Percentiles rank a stretch among this genome's conserved stretches.
Evolutionary conservation across 2,888 invertebrate genomes (phyloP).

Genomic region (Nemapogon koenigi): DNA sequence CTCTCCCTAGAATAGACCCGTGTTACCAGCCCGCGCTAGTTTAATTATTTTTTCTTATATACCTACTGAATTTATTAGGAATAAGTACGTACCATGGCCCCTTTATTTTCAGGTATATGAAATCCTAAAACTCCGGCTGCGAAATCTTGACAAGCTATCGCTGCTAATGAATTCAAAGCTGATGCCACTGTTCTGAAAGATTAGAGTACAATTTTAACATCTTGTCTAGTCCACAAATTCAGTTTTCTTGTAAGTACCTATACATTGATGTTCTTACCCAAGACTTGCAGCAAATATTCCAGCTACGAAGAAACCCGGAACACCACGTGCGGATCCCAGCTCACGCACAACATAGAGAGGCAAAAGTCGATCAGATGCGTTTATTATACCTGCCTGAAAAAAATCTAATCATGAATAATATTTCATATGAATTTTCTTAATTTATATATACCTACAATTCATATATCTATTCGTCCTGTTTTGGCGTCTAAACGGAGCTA

Average conservation of each 20-base stretch:
- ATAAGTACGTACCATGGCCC: conserved; percentile 76
- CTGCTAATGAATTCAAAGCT: conserved; percentile 92
- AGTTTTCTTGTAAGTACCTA: no score
- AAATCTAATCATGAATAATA: conserved; percentile 1
- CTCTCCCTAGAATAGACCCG: no score
- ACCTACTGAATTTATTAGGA: no score
- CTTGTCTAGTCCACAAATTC: background rate
- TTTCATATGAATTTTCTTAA: background rate
- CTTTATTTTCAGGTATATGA: conserved; percentile 75
- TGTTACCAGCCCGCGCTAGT: no score
- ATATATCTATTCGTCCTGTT: no score
- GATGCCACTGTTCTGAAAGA: conserved; percentile 87
- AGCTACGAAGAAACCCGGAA: conserved; percentile 93
- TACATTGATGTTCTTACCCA: no score
- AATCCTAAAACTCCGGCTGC: conserved; percentile 75
- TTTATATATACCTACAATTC: background rate
- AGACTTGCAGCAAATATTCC: conserved; percentile 95
- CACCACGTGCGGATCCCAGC: conserved; percentile 75
- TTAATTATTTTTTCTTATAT: no score
- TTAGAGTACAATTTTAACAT: background rate
- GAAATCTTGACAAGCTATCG: conserved; percentile 89
- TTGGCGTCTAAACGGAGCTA: no score
- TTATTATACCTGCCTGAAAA: conserved; percentile 65
- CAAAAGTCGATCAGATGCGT: conserved; percentile 80
- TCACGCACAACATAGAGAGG: conserved; percentile 90